Evolutionary conservation across 1,140 invertebrate genomes (phyloP).

Genomic region (Tetramorium parvispinum): DNA sequence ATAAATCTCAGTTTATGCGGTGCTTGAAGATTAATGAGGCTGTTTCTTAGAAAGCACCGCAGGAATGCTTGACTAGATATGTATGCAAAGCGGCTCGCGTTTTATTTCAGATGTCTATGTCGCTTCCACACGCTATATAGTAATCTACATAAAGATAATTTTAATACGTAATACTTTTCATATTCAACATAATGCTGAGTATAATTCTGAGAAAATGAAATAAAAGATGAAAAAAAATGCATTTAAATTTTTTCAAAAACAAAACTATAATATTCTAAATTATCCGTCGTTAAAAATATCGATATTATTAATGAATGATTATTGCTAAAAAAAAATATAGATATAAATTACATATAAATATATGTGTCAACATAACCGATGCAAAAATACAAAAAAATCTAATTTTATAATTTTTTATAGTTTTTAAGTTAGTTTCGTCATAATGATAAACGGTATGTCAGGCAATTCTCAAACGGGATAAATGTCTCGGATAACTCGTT

Average conservation of each 20-base stretch:
- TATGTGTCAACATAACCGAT: neutral
- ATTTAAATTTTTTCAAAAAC: constrained; percentile 1
- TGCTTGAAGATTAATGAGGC: constrained; percentile 32
- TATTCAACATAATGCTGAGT: neutral
- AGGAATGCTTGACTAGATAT: constrained; percentile 40
- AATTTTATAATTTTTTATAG: constrained; percentile 2
- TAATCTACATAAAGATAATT: constrained; percentile 61
- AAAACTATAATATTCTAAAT: neutral
- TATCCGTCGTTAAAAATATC: neutral
- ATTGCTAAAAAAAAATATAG: neutral
- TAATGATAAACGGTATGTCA: neutral
- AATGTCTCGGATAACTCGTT: constrained; percentile 57
- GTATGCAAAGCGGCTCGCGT: constrained; percentile 42
- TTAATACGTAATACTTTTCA: constrained; percentile 44
- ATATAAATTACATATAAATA: neutral
- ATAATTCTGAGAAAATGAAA: constrained; percentile 6
- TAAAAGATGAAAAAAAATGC: neutral
- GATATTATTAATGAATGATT: neutral
- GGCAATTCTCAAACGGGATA: neutral
- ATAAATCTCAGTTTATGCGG: constrained; percentile 49
- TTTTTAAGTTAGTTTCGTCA: neutral
- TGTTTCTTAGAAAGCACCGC: constrained; percentile 45
- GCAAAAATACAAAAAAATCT: neutral
- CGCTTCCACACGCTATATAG: constrained; percentile 27
- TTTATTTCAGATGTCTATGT: constrained; percentile 40